Conservation (phyloP, 2,888 invertebrate genomes). For the Volucella inanis region DNA sequence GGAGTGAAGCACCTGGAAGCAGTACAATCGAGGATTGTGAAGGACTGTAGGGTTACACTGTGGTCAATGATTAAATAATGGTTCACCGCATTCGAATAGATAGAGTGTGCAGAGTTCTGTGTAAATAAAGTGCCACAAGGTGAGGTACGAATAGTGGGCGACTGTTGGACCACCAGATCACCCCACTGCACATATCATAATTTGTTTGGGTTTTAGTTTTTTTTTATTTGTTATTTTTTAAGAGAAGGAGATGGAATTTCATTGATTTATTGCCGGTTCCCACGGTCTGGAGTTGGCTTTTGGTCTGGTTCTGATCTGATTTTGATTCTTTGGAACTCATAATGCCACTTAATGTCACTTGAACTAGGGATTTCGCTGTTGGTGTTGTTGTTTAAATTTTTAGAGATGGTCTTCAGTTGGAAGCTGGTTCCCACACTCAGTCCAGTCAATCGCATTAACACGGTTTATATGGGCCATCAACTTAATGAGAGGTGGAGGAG, state of each 20-base stretch:
- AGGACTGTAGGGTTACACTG: constrained; percentile 56
- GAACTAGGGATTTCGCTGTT: constrained; percentile 28
- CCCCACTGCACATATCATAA: constrained; percentile 71
- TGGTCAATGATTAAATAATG: constrained; percentile 75
- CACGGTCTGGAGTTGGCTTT: constrained; percentile 46
- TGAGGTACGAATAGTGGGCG: background rate
- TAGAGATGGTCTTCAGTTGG: background rate
- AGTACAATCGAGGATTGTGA: constrained; percentile 48
- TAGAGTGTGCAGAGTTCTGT: constrained; percentile 36
- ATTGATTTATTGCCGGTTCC: constrained; percentile 64
- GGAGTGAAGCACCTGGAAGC: constrained; percentile 24
- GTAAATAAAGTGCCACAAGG: constrained; percentile 41
- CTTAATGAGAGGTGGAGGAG: background rate
- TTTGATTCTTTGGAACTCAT: constrained; percentile 25
- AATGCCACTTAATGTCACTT: constrained; percentile 69
- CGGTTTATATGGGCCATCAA: constrained; percentile 41
- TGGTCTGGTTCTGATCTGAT: constrained; percentile 52
- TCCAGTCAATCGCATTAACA: constrained; percentile 65
- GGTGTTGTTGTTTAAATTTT: background rate
- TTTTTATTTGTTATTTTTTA: background rate
- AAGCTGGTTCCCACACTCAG: constrained; percentile 63
- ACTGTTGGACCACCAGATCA: background rate
- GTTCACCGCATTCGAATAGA: constrained; percentile 40
- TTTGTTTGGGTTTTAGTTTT: constrained; percentile 51
- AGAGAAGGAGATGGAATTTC: constrained; percentile 26